A percentile compares a stretch with the other conserved stretches of the same genome.
Conservation (phyloP, 2,888 invertebrate species). For the Tribolium freemani region DNA sequence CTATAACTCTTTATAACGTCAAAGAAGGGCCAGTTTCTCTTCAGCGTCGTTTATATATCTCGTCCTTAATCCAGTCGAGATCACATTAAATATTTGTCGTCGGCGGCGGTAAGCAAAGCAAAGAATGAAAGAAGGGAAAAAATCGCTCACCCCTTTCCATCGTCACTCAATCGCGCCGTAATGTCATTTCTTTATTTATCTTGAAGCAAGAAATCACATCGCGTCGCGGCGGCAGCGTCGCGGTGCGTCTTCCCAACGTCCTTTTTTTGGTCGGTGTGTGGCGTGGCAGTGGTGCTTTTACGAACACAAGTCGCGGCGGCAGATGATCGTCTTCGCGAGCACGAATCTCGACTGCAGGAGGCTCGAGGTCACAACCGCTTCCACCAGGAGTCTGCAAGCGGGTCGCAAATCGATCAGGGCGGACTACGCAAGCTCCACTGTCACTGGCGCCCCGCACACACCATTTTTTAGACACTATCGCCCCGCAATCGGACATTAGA, state of each 20-base stretch:
- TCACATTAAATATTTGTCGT: neutral
- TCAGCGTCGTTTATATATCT: neutral
- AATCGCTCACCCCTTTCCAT: constrained; percentile 33
- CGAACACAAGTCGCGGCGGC: constrained; percentile 42
- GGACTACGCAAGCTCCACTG: constrained; percentile 52
- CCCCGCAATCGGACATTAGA: constrained; percentile 20
- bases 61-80: neutral
- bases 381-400: constrained; percentile 72
- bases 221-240: neutral
- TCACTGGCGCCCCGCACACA: constrained; percentile 38
- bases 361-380: constrained; percentile 70
- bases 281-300: constrained; percentile 41
- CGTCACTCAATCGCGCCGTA: constrained; percentile 31
- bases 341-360: constrained; percentile 65
- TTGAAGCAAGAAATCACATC: constrained; percentile 14
- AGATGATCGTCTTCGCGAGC: constrained; percentile 46
- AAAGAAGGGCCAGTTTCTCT: neutral
- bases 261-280: constrained; percentile 14
- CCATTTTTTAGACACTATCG: constrained; percentile 17
- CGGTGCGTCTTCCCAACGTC: neutral
- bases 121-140: constrained; percentile 1
- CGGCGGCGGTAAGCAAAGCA: neutral
- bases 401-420: constrained; percentile 54
- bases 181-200: constrained; percentile 20
- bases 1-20: constrained; percentile 30